Conservation (phyloP, 1,140 invertebrate species). For the Drosophila ercepeae region DNA sequence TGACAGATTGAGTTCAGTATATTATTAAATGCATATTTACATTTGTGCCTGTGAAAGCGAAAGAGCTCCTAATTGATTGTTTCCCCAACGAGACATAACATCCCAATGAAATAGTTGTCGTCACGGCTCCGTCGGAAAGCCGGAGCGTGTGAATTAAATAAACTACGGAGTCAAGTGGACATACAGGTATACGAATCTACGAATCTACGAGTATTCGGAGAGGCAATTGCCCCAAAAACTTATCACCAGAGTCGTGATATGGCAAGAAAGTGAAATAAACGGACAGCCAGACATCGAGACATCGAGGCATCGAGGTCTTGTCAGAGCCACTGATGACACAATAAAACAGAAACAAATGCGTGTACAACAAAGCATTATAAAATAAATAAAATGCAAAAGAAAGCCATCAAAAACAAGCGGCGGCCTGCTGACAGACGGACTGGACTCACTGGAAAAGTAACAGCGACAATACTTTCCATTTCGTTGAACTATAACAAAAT, state of each 20-base stretch:
- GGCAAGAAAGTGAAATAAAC: constrained; percentile 19
- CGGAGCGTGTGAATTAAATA: constrained; percentile 9
- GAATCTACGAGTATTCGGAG: background rate
- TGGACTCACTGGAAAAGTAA: background rate
- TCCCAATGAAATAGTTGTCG: background rate
- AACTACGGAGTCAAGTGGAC: constrained; percentile 3
- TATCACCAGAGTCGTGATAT: constrained; percentile 2
- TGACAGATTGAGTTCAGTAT: background rate
- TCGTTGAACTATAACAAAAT: constrained; percentile 31
- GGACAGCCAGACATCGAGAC: background rate
- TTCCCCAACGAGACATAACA: background rate
- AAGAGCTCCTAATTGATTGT: constrained; percentile 15
- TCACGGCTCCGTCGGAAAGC: constrained; percentile 1
- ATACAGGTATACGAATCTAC: too few relatives aligned
- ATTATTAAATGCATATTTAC: background rate
- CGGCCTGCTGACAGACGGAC: constrained; percentile 1
- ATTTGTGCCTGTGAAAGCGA: constrained; percentile 5
- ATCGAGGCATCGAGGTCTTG: background rate
- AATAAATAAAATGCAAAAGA: constrained; percentile 38
- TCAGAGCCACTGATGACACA: constrained; percentile 23
- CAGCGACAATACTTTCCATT: constrained; percentile 56
- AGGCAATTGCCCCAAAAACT: background rate
- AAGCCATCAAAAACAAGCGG: constrained; percentile 31
- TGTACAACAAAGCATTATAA: constrained; percentile 19
- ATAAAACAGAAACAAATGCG: constrained; percentile 35